Evolutionary conservation across 2,888 invertebrate species (phyloP).

Genomic region (Drosophila pseudotalamancana): DNA sequence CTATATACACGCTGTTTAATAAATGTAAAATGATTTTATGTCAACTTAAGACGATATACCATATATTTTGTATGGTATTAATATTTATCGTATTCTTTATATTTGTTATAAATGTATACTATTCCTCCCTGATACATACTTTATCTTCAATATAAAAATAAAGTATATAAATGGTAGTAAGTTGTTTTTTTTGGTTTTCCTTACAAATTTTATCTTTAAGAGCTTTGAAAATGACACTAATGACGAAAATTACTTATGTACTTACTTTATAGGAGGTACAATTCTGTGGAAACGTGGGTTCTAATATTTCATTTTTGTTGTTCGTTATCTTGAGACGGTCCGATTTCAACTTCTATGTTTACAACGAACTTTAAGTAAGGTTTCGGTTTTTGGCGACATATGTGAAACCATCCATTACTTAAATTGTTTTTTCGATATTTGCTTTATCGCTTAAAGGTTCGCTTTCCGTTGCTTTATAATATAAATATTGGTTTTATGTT

Average conservation of each 20-base stretch:
- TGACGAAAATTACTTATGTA: no score
- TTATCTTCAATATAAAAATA: neutral
- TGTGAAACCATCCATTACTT: no score
- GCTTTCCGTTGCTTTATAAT: neutral
- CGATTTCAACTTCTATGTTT: neutral
- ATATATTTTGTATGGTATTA: neutral
- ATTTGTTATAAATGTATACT: neutral
- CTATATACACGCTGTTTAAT: slow-evolving; percentile 39
- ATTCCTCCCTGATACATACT: neutral
- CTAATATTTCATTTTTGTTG: neutral
- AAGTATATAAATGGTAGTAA: no score
- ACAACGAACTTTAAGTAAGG: no score
- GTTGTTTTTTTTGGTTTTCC: neutral
- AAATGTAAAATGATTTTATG: slow-evolving; percentile 31
- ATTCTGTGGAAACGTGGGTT: neutral
- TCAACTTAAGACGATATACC: neutral
- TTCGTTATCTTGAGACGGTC: neutral
- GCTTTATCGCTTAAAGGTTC: neutral
- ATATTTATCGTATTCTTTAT: neutral
- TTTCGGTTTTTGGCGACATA: neutral
- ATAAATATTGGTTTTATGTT: neutral
- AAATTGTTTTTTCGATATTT: no score
- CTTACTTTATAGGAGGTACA: neutral
- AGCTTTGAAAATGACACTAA: no score
- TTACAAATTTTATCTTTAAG: neutral